These are phyloP conservation scores for Colostygia pectinataria DNA, from an alignment of 2,888 invertebrate genomes.

Conservation along the genomic window DNA sequence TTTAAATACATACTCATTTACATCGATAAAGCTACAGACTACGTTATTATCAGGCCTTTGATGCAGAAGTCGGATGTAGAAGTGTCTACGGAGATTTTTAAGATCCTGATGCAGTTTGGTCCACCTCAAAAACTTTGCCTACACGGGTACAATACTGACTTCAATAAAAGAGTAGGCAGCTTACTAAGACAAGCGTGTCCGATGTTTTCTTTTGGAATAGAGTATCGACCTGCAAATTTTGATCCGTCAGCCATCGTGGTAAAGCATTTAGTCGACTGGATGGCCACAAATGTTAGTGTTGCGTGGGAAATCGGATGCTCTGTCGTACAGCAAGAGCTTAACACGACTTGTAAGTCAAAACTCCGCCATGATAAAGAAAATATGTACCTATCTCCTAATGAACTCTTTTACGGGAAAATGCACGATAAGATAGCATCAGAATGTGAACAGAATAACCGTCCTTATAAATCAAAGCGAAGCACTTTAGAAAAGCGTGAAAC, in stretches of 20 bases:
- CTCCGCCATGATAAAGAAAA: not conserved
- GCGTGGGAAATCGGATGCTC: slow-evolving; percentile 24
- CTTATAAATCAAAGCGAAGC: not conserved
- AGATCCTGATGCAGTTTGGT: slow-evolving; percentile 24
- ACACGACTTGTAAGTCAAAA: slow-evolving; percentile 3
- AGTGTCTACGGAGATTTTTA: slow-evolving; percentile 20
- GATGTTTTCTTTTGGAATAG: slow-evolving; percentile 5
- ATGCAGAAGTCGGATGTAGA: slow-evolving; percentile 16
- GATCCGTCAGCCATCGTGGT: slow-evolving; percentile 17
- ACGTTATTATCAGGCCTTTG: slow-evolving; percentile 22
- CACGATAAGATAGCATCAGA: not conserved
- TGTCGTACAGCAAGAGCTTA: slow-evolving; percentile 22
- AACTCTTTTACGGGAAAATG: slow-evolving; percentile 11
- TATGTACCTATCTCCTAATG: not conserved
- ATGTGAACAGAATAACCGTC: not conserved
- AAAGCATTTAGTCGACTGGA: slow-evolving; percentile 15
- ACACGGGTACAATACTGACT: slow-evolving; percentile 12
- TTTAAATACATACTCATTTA: slow-evolving; percentile 25
- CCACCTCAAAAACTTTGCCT: slow-evolving; percentile 20
- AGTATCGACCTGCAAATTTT: slow-evolving; percentile 9
- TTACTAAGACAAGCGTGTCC: slow-evolving; percentile 18
- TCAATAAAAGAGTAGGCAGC: slow-evolving; percentile 5
- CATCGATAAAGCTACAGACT: slow-evolving; percentile 22
- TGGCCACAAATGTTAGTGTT: not conserved
- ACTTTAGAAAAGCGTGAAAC: no score